Evolutionary conservation across 2,888 invertebrate genomes (phyloP).

Genomic region (Matsumyia berberina): DNA sequence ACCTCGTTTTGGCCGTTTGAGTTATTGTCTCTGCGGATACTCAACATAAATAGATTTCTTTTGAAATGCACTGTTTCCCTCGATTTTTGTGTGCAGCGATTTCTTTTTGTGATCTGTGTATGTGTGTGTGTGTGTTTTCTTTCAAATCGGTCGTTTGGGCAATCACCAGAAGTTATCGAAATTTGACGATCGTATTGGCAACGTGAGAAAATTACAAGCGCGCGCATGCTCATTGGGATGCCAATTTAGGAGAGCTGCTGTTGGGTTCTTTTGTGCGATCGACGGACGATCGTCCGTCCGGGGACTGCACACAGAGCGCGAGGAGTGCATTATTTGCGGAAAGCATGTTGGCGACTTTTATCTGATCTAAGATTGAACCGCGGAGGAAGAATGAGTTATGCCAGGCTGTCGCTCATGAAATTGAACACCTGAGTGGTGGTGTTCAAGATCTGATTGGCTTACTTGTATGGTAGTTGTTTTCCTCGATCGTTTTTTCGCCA

Average conservation of each 20-base stretch:
- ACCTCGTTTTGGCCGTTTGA: slow-evolving; percentile 73
- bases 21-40: slow-evolving; percentile 74
- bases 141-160: slow-evolving; percentile 71
- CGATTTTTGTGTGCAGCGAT: background rate
- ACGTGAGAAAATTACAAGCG: slow-evolving; percentile 71
- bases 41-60: slow-evolving; percentile 71
- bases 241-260: slow-evolving; percentile 72
- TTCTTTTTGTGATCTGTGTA: background rate
- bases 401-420: slow-evolving; percentile 74
- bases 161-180: slow-evolving; percentile 72
- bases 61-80: slow-evolving; percentile 22
- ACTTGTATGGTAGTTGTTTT: slow-evolving; percentile 34
- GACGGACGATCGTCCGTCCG: background rate
- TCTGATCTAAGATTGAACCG: slow-evolving; percentile 56
- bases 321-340: slow-evolving; percentile 55
- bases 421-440: slow-evolving; percentile 74
- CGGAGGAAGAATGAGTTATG: slow-evolving; percentile 73
- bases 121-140: slow-evolving; percentile 61
- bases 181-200: slow-evolving; percentile 75
- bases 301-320: background rate
- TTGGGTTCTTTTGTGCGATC: slow-evolving; percentile 67
- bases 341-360: slow-evolving; percentile 56
- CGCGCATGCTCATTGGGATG: slow-evolving; percentile 64
- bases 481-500: slow-evolving; percentile 2
- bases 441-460: slow-evolving; percentile 72